Conservation (phyloP, 2,797 vertebrate species). For the Emys orbicularis region DNA sequence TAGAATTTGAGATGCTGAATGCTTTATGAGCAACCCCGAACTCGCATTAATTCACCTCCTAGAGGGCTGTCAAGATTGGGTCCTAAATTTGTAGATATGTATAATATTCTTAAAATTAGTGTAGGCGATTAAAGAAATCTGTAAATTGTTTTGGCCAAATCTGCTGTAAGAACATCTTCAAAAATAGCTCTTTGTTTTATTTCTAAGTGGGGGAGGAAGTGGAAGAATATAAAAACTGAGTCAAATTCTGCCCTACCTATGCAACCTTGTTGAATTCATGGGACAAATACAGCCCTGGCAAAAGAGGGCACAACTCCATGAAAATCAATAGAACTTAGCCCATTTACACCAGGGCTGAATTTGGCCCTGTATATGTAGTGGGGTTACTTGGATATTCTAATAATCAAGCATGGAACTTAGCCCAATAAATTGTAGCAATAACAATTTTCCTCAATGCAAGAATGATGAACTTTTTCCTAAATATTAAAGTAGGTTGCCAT, state of each 20-base stretch:
- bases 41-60: background rate
- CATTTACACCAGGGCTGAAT: background rate
- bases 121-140: background rate
- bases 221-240: background rate
- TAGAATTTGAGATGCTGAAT: background rate
- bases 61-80: background rate
- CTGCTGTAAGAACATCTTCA: background rate
- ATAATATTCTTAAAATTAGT: background rate
- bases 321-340: background rate
- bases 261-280: background rate
- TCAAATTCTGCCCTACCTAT: background rate
- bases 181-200: background rate
- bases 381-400: background rate
- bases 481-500: background rate
- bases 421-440: background rate
- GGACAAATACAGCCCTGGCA: background rate
- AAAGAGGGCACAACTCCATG: background rate
- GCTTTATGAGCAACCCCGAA: background rate
- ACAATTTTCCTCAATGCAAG: background rate
- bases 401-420: constrained; percentile 6
- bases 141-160: background rate
- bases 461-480: background rate
- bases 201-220: background rate
- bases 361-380: background rate
- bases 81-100: background rate